Evolutionary conservation across 2,888 invertebrate species (phyloP), one percentile per base, ranked within the genome.

Genomic region (Drosophila ezoana): DNA sequence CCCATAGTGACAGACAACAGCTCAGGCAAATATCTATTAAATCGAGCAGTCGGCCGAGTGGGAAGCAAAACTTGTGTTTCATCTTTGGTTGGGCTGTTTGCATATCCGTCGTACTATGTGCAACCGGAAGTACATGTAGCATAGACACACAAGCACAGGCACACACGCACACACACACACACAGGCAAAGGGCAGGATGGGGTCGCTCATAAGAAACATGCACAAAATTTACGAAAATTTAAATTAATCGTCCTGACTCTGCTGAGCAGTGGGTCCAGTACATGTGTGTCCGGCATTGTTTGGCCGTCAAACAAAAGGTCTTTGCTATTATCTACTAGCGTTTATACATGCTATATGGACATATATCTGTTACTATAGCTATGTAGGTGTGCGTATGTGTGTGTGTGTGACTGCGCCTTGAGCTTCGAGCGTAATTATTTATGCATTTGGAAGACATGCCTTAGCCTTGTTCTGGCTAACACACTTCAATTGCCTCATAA

Each of bases 391-490:
- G 33, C 51, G 9, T 60, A 9, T 41, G 38, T 32, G 10, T 35
- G 33, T 59, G 11, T 23, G 14, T 44, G 23, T 18, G 33, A 40
- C 10, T 52, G 45, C 16, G 62, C 49, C 70, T 69, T 63, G 32
- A 57, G 63, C 53, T 68, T 53, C 44, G 65, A 47, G 43, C 59
- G 38, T 60, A 52, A 81, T 81, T 74, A 78, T 71, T 78, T 87
- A 84, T 81, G 84, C 85, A 81, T 59, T 78, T 71, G 59, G 65
- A 54, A 35, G 56, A 66, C 72, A 57, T 70, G 49, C 43, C 35
- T 54, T 45, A 41, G 38, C 35, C 43, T 44, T 49, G 48, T 32
- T 38, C 20, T n/a, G 43, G 20, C 35, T 38, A 57, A 51, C 52
- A 69, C 49, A 48, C 38, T 51, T 54, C 63, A 61, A 66, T 61